These are phyloP conservation scores for Motacilla tschutschensis DNA, from an alignment of 2,113 vertebrate genomes.

Conservation along the genomic window DNA sequence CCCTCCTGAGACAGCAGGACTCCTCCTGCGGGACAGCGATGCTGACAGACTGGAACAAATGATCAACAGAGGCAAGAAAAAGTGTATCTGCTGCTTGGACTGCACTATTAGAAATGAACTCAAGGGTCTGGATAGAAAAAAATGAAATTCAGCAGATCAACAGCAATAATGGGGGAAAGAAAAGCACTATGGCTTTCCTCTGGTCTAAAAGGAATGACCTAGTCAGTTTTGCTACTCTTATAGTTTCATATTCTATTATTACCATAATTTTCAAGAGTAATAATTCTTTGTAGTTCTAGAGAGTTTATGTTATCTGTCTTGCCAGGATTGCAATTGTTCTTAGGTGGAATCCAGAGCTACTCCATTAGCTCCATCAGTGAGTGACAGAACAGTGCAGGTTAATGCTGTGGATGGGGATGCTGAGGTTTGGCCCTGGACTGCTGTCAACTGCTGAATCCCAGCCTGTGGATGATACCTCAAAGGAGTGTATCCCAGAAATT, in stretches of 20 bases:
- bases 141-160: not conserved
- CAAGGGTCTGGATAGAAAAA: not conserved
- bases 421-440: not conserved
- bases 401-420: not conserved
- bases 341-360: not conserved
- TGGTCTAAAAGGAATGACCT: not conserved
- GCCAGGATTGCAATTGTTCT: not conserved
- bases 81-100: not conserved
- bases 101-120: not conserved
- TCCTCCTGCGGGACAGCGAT: not conserved
- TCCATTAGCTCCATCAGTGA: not conserved
- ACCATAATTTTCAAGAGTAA: not conserved
- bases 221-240: not conserved
- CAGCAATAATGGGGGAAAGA: not conserved
- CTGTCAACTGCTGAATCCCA: not conserved
- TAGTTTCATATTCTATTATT: not conserved
- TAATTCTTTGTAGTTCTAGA: not conserved
- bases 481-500: not conserved
- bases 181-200: not conserved
- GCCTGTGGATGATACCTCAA: accelerated
- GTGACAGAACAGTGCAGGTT: not conserved
- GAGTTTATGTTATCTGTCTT: not conserved
- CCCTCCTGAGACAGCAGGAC: not conserved
- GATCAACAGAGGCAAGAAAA: not conserved
- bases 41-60: not conserved